phyloP scores from a whole-genome alignment of 2,888 invertebrate species.

The Ethmia dodecea region DNA sequence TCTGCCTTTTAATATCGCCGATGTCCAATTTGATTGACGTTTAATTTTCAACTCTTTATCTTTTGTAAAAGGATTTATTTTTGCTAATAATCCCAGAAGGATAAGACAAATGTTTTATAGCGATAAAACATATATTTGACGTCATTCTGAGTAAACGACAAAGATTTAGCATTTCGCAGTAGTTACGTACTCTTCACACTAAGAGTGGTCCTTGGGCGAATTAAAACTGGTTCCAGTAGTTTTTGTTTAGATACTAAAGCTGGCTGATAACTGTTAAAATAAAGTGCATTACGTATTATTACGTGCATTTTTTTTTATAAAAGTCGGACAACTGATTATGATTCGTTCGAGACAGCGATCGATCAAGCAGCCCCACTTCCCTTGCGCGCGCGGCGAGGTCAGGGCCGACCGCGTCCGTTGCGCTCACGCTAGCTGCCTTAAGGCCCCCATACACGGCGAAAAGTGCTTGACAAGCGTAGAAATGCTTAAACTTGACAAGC shows the following conservation, averaged over 20 bases:
- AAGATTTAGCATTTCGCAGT: constrained; percentile 13
- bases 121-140: neutral
- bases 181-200: no score
- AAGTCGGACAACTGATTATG: constrained; percentile 10
- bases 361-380: constrained; percentile 26
- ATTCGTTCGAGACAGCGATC: constrained; percentile 24
- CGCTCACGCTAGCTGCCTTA: constrained; percentile 8
- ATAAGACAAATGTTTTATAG: constrained; percentile 1
- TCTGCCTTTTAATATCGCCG: constrained; percentile 38
- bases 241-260: constrained; percentile 3
- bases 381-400: constrained; percentile 32
- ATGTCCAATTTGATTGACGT: constrained; percentile 37
- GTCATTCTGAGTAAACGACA: constrained; percentile 2
- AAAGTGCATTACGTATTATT: constrained; percentile 3
- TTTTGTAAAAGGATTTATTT: constrained; percentile 17
- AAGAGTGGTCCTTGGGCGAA: constrained; percentile 2
- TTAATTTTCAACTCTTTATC: constrained; percentile 35
- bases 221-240: constrained; percentile 12
- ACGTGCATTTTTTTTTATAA: constrained; percentile 3
- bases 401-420: constrained; percentile 28
- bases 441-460: no score
- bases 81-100: constrained; percentile 6
- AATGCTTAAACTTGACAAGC: no score
- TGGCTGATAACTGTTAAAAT: constrained; percentile 5
- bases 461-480: neutral